phyloP scores from a whole-genome alignment of 2,797 vertebrate genomes.

The Perodicticus potto region DNA sequence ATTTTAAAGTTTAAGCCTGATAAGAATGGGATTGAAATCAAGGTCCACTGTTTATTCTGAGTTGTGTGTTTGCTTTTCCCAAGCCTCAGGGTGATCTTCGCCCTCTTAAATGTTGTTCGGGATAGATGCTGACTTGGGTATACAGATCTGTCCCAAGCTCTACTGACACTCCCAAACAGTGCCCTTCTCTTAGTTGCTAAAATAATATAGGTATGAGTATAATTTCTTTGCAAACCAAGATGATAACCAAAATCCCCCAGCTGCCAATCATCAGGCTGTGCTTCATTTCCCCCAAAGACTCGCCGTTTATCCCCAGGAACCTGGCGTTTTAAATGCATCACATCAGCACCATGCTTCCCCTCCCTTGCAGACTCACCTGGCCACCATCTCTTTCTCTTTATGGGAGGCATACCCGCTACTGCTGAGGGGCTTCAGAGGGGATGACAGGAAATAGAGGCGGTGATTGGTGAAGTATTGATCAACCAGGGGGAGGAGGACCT shows the following conservation, averaged over 20 bases:
- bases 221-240: slow-evolving; percentile 47
- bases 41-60: background rate
- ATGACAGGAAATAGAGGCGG: slow-evolving; percentile 97
- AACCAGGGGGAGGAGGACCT: slow-evolving; percentile 98
- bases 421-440: slow-evolving; percentile 96
- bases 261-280: background rate
- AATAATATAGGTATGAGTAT: background rate
- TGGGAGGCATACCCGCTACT: slow-evolving; percentile 98
- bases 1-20: background rate
- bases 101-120: slow-evolving; percentile 19
- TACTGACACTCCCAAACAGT: background rate
- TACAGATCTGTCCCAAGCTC: background rate
- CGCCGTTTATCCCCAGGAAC: background rate
- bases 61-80: background rate
- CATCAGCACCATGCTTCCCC: background rate
- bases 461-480: slow-evolving; percentile 99
- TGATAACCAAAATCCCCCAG: background rate
- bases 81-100: slow-evolving; percentile 1
- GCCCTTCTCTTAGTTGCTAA: background rate
- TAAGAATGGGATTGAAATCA: background rate
- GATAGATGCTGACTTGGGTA: background rate
- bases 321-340: background rate
- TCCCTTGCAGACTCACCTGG: slow-evolving; percentile 90
- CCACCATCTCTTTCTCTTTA: slow-evolving; percentile 99
- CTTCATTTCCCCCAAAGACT: slow-evolving; percentile 22